Percentiles rank a stretch among this genome's conserved stretches.
Conservation (phyloP, 2,888 invertebrate species). For the Chalcosyrphus nemorum region DNA sequence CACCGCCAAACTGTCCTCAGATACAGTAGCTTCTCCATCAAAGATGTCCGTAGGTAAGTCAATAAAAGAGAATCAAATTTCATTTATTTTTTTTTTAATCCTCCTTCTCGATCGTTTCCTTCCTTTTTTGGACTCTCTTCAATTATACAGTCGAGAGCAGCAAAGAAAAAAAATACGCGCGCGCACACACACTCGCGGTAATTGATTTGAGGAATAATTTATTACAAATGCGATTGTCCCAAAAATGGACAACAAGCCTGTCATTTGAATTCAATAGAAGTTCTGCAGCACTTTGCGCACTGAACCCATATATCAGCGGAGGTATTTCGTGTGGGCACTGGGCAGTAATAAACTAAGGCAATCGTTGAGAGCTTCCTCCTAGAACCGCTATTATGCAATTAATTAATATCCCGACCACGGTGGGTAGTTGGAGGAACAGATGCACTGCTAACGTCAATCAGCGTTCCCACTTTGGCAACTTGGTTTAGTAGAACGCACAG, state of each 20-base stretch:
- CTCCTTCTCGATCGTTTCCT: conserved; percentile 29
- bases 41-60: conserved; percentile 74
- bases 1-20: conserved; percentile 58
- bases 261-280: conserved; percentile 66
- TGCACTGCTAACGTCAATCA: conserved; percentile 43
- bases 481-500: no score
- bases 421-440: conserved; percentile 5
- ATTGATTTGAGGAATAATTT: conserved; percentile 69
- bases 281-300: conserved; percentile 17
- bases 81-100: conserved; percentile 42
- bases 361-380: conserved; percentile 16
- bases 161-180: conserved; percentile 44
- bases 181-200: conserved; percentile 27
- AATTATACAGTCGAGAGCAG: conserved; percentile 29
- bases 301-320: conserved; percentile 4
- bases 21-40: conserved; percentile 23
- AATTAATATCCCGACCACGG: conserved; percentile 68
- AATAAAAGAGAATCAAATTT: conserved; percentile 6
- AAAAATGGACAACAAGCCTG: conserved; percentile 38
- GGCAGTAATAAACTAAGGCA: conserved; percentile 35
- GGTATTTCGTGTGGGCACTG: conserved; percentile 35
- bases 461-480: no score
- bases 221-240: conserved; percentile 66
- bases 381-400: conserved; percentile 59
- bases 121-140: conserved; percentile 46